These are phyloP conservation scores for Asbolus verrucosus DNA, from an alignment of 1,140 invertebrate species.

Conservation along the genomic window DNA sequence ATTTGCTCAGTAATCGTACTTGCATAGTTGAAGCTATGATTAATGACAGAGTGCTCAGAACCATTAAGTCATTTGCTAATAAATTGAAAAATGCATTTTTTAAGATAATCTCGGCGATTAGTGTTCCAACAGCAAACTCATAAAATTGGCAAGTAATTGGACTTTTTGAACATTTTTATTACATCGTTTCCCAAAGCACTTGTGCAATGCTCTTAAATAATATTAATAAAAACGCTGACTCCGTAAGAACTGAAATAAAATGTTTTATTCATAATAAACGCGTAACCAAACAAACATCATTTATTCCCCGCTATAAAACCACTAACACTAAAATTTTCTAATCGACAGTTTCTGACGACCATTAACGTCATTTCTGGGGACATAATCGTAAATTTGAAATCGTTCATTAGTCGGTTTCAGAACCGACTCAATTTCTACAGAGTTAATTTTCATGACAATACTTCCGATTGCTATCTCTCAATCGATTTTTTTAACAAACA, in stretches of 20 bases:
- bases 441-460: slow-evolving; percentile 6
- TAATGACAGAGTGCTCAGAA: slow-evolving; percentile 3
- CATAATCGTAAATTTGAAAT: slow-evolving; percentile 11
- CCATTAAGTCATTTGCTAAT: slow-evolving; percentile 19
- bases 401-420: too few species aligned
- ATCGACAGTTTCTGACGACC: slow-evolving; percentile 6
- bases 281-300: too few species aligned
- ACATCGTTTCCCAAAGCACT: too few species aligned
- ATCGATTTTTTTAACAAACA: slow-evolving; percentile 9
- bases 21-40: slow-evolving; percentile 25
- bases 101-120: neutral
- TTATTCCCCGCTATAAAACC: neutral
- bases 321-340: neutral
- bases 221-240: too few species aligned
- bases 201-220: too few species aligned
- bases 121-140: neutral
- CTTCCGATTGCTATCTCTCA: neutral
- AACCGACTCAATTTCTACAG: neutral
- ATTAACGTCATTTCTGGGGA: neutral
- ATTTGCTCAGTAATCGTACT: slow-evolving; percentile 22
- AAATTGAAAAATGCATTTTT: slow-evolving; percentile 6
- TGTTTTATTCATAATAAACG: too few species aligned
- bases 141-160: slow-evolving; percentile 8
- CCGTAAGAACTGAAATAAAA: too few species aligned
- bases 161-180: neutral